phyloP scores from a whole-genome alignment of 2,888 invertebrate genomes.

The Actias luna region DNA sequence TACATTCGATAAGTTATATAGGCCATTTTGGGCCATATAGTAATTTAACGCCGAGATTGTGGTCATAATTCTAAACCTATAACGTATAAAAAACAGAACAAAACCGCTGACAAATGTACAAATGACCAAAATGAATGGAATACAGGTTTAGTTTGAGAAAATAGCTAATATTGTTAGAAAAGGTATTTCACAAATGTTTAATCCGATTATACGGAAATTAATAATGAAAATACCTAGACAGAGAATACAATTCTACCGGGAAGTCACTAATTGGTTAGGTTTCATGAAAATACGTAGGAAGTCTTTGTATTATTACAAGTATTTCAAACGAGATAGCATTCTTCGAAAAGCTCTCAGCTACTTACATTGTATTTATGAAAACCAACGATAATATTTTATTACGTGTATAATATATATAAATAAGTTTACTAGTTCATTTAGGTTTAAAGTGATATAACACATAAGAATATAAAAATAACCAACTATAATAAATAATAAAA shows the following conservation, averaged over 20 bases:
- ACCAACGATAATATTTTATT: neutral
- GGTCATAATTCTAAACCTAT: no score
- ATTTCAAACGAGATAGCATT: neutral
- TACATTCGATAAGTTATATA: no score
- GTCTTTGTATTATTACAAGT: constrained; percentile 2
- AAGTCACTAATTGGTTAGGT: constrained; percentile 32
- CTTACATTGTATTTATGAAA: neutral
- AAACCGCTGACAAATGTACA: neutral
- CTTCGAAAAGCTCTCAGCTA: neutral
- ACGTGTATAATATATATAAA: neutral
- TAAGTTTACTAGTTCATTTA: neutral
- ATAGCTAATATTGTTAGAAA: constrained; percentile 4
- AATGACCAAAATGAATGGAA: neutral
- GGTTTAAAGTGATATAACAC: neutral
- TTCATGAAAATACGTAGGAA: constrained; percentile 22
- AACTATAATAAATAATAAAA: neutral
- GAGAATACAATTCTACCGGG: neutral
- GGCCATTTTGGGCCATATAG: no score
- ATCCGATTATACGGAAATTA: constrained; percentile 32
- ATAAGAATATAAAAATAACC: no score
- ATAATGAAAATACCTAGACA: constrained; percentile 37
- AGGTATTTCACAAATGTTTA: constrained; percentile 18
- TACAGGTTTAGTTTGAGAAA: neutral
- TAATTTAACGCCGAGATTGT: no score
- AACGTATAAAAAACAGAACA: no score